Base-by-base conservation (phyloP, 2,113 vertebrate genomes). In the Rhipidura dahli region DNA sequence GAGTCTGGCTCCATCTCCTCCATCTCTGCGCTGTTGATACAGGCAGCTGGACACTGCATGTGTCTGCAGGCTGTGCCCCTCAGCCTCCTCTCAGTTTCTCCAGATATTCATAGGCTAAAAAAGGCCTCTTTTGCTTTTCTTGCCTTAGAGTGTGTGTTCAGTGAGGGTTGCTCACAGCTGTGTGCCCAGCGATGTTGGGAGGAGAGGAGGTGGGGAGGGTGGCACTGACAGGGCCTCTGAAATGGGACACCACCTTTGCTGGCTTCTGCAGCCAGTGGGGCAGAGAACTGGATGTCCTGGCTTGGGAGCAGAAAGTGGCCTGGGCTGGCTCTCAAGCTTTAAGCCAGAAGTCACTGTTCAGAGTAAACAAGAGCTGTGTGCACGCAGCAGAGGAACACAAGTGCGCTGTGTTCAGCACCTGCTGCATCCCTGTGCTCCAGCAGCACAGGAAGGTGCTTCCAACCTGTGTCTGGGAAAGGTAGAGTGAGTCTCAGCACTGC, bases 331-430 rank as follows among this genome's bases (percentile, higher is more conserved):
- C 44, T 63, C 24, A 33, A 88, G 39, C 68, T 86, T 47, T 10
- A 17, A 56, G 88, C 42, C 63, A 66, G 87, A 77, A 93, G 49
- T 59, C 76, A 81, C 84, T 78, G 56, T 75, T 77, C 39, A 54
- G 40, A 44, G 59, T 47, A 83, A 96, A 88, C 75, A 93, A 21
- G 94, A 68, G 59, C 68, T 83, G 73, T 54, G 75, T 85, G 81
- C 83, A 16, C 0, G 1, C 66, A 61, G 84, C 39, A 33, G 10
- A 50, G 66, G 63, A 80, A 15, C 70, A 63, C 33, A 7, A 33
- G 63, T 3, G 79, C 0, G 0, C 39, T 71, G 19, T 90, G 85
- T 85, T 73, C 72, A 24, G 87, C 75, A 73, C 70, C 54, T 27
- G 63, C 70, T 51, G 75, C 54, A 37, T 53, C 31, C 3, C 1